These are phyloP conservation scores for Scomber scombrus DNA, from an alignment of 2,113 vertebrate genomes.

Conservation along the genomic window DNA sequence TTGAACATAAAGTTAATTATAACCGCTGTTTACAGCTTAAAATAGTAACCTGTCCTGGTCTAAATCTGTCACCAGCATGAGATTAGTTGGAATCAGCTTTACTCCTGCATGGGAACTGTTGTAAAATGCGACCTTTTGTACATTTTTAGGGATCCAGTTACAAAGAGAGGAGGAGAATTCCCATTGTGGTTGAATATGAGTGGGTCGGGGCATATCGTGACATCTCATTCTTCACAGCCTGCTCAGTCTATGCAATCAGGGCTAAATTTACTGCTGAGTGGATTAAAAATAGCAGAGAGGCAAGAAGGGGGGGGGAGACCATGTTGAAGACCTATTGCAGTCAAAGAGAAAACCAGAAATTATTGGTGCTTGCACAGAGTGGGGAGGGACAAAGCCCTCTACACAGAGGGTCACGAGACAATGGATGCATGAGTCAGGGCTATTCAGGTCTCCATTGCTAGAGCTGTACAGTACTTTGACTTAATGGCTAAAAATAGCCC, in stretches of 20 bases:
- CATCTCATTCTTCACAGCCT: slow-evolving; percentile 29
- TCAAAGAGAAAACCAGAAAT: slow-evolving; percentile 68
- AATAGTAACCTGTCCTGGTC: not conserved
- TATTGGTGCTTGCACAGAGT: slow-evolving; percentile 56
- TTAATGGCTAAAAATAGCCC: slow-evolving; percentile 75
- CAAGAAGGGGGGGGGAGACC: not conserved
- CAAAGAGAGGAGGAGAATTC: slow-evolving; percentile 60
- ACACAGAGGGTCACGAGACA: slow-evolving; percentile 66
- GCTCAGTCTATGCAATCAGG: slow-evolving; percentile 53
- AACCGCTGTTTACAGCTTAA: not conserved
- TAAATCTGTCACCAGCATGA: not conserved
- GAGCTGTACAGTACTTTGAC: slow-evolving; percentile 72
- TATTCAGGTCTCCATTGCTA: slow-evolving; percentile 68
- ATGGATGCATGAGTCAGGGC: slow-evolving; percentile 78
- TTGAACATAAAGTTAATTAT: not conserved
- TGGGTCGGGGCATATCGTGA: slow-evolving; percentile 26
- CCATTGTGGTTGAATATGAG: slow-evolving; percentile 55
- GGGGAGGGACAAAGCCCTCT: slow-evolving; percentile 64
- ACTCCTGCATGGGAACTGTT: slow-evolving; percentile 36
- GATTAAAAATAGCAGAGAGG: slow-evolving; percentile 67
- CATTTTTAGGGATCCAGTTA: slow-evolving; percentile 39
- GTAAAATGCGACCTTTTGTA: slow-evolving; percentile 46
- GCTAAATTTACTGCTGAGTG: slow-evolving; percentile 65
- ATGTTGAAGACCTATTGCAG: slow-evolving; percentile 31
- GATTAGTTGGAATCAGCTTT: slow-evolving; percentile 25